Conservation (phyloP, 1,140 invertebrate genomes). For the Apocrypta bakeri region DNA sequence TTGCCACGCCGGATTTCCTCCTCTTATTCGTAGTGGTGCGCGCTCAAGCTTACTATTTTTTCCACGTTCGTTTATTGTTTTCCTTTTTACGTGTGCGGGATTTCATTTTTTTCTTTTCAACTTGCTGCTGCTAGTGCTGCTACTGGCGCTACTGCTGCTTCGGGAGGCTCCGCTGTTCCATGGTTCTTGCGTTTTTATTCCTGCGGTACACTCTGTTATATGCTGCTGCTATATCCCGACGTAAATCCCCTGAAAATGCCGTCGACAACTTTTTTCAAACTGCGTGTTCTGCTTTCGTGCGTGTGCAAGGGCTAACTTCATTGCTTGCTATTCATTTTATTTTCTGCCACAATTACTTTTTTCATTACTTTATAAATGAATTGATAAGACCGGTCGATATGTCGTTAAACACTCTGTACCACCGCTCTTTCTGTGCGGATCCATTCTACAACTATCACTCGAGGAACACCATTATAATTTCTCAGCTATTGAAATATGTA, state of each 20-base stretch:
- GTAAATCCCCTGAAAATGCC: constrained; percentile 28
- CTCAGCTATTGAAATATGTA: background rate
- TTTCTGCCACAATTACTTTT: background rate
- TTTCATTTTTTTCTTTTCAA: constrained; percentile 20
- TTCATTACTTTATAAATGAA: background rate
- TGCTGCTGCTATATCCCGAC: background rate
- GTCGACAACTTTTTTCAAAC: constrained; percentile 38
- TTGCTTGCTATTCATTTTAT: constrained; percentile 25
- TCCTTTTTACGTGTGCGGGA: constrained; percentile 3
- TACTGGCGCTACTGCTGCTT: background rate
- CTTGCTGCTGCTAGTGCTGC: background rate
- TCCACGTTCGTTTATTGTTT: constrained; percentile 18
- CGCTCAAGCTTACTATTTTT: constrained; percentile 1
- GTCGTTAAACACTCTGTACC: no score
- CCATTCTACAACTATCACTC: background rate
- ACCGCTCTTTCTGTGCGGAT: no score
- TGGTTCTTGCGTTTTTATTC: constrained; percentile 15
- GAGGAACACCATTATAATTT: background rate
- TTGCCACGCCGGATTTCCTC: background rate
- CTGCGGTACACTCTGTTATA: background rate
- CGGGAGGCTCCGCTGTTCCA: background rate
- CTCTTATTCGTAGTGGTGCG: background rate
- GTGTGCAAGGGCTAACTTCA: background rate
- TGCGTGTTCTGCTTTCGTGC: background rate
- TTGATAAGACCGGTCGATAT: background rate